Conservation (phyloP, 2,888 invertebrate genomes). For the Xylocampa areola region DNA sequence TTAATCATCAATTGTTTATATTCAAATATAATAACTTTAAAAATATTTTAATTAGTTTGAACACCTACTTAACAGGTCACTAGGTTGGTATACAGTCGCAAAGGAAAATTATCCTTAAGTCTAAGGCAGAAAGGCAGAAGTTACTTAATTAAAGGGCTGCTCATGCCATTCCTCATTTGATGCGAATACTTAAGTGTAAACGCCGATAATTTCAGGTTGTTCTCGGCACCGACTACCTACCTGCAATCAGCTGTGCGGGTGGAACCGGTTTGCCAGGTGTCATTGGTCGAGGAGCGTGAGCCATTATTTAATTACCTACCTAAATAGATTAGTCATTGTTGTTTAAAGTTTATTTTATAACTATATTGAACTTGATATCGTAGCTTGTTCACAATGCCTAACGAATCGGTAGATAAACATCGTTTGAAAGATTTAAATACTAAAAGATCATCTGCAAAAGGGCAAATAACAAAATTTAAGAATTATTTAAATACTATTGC, state of each 20-base stretch:
- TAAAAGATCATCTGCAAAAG: constrained; percentile 24
- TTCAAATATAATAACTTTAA: too few species aligned
- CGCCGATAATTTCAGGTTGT: background rate
- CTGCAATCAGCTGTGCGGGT: constrained; percentile 5
- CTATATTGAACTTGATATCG: background rate
- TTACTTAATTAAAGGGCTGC: background rate
- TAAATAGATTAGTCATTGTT: too few species aligned
- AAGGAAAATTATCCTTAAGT: too few species aligned
- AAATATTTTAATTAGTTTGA: too few species aligned
- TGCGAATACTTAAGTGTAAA: background rate
- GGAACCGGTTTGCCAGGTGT: constrained; percentile 9
- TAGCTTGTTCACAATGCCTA: background rate
- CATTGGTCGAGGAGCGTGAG: constrained; percentile 14
- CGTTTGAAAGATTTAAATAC: constrained; percentile 6
- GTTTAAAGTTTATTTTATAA: background rate
- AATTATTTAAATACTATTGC: constrained; percentile 23
- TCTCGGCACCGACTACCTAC: background rate
- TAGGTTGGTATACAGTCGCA: too few species aligned
- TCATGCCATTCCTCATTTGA: too few species aligned
- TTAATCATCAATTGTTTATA: too few species aligned
- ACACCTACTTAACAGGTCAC: too few species aligned
- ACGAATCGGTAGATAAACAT: background rate
- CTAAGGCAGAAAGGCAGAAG: too few species aligned
- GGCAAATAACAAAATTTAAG: constrained; percentile 29
- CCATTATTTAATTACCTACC: background rate